Evolutionary conservation across 2,113 vertebrate species (phyloP), one percentile per base, ranked within the genome.

Genomic region (Cephalopholis sonnerati): DNA sequence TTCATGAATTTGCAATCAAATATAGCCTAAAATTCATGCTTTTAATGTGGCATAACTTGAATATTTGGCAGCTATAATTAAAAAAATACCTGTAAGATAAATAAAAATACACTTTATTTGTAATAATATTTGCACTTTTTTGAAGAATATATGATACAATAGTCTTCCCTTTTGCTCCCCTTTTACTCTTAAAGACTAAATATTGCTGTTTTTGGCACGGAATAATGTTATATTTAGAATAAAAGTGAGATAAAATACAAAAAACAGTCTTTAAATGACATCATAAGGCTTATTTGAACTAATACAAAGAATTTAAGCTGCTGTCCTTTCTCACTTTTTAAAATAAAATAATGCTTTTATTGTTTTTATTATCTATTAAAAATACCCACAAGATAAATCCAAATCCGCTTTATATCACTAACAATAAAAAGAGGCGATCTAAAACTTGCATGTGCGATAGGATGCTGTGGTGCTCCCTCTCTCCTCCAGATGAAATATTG

Each of bases 401-500:
- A 81, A 48, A 50, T 68, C 2, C 36, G 36, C 51, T 36, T 16
- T 18, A 20, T 39, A n/a, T 66, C 12, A 8, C 2, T 63, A 24
- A 55, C 20, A 53, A 63, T 44, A 41, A 59, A 44, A 79, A 36
- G 51, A 46, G 11, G 11, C 36, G 16, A 48, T 82, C 59, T 74
- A 2, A 63, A 66, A 82, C 67, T 72, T 48, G 25, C 55, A 61
- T 70, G 77, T 61, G 67, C 73, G 61, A 32, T 51, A 16, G 82
- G 90, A 85, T 83, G 86, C 73, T 87, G 81, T 75, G 87, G 84
- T 51, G 78, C 84, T 86, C 81, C 85, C 74, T 81, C 85, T 82
- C 81, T 92, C 87, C 90, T 91, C 92, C 91, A 91, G 93, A 94
- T 93, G 91, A 94, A 93, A 92, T 90, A 95, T 96, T 87, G 93